Base-by-base conservation (phyloP, 2,113 vertebrate species). In the Regulus satrapa region DNA sequence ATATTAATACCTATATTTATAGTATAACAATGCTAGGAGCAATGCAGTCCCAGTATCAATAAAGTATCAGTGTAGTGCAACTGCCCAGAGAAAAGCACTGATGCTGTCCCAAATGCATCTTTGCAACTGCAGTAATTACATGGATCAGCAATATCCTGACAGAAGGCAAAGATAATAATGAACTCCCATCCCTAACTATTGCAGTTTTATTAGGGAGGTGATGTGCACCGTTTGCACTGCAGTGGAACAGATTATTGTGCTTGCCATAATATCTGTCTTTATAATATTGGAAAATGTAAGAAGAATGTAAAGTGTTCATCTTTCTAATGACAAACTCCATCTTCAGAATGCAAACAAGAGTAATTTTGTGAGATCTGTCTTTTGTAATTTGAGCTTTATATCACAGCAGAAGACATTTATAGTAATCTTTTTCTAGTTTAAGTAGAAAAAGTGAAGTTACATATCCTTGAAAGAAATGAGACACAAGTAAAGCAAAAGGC, bases 241-340 rank as follows among this genome's bases (percentile, higher is more conserved):
- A 68, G 80, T 76, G 25, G 80, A 94, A 85, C 62, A 91, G 78
- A 88, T 95, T 76, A 43, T 82, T 54, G 28, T 75, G 38, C 71
- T 79, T 96, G 58, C 85, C 31, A 21, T 93, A 79, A n/a, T 95
- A 88, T 55, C 81, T 93, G 71, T 92, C 85, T 62, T 91, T 85
- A 76, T 40, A 78, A 80, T 89, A 92, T 69, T 94, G 76, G 72
- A 94, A 95, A 95, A 88, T 58, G 23, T 54, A 62, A 56, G 73
- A 94, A 80, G 61, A 87, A 68, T 78, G 68, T 72, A 14, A 87
- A 91, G 14, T 32, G 34, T 92, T 95, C 88, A 31, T 92, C 74
- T 94, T 87, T 69, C 29, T 92, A 85, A 69, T 87, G 73, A 80
- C 89, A 95, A 66, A 62, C 32, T 91, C 45, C 7, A 13, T 89